phyloP scores from a whole-genome alignment of 2,888 invertebrate genomes.

The Standfussiana lucernea region DNA sequence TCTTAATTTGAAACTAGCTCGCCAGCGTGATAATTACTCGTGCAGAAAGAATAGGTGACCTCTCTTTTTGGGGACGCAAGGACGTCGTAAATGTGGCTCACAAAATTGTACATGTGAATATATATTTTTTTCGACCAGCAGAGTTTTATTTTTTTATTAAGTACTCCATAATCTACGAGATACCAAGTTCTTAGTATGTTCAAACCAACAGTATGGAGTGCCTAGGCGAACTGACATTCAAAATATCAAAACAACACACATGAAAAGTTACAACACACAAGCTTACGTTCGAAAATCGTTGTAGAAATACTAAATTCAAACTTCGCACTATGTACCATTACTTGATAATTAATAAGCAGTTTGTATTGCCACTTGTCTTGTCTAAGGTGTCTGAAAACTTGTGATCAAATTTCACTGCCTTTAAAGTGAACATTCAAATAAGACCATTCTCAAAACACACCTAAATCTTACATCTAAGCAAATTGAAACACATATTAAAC shows the following conservation, averaged over 20 bases:
- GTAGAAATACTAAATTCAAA: too few relatives aligned
- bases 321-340: too few relatives aligned
- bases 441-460: slow-evolving; percentile 1
- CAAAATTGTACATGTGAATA: not conserved
- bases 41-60: slow-evolving; percentile 29
- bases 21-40: slow-evolving; percentile 46
- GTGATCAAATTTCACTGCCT: not conserved
- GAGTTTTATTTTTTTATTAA: not conserved
- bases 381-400: not conserved
- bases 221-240: too few relatives aligned
- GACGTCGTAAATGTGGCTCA: not conserved
- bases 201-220: not conserved
- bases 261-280: not conserved
- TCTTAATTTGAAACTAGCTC: slow-evolving; percentile 55
- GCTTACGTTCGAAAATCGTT: not conserved
- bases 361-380: not conserved
- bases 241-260: too few relatives aligned
- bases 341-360: too few relatives aligned
- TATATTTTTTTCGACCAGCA: not conserved
- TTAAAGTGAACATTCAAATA: not conserved
- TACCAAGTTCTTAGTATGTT: not conserved
- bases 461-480: slow-evolving; percentile 49
- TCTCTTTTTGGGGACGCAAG: not conserved
- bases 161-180: not conserved
- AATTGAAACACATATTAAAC: slow-evolving; percentile 63